Conservation (phyloP, 2,888 invertebrate genomes). For the Hyposoter didymator region DNA sequence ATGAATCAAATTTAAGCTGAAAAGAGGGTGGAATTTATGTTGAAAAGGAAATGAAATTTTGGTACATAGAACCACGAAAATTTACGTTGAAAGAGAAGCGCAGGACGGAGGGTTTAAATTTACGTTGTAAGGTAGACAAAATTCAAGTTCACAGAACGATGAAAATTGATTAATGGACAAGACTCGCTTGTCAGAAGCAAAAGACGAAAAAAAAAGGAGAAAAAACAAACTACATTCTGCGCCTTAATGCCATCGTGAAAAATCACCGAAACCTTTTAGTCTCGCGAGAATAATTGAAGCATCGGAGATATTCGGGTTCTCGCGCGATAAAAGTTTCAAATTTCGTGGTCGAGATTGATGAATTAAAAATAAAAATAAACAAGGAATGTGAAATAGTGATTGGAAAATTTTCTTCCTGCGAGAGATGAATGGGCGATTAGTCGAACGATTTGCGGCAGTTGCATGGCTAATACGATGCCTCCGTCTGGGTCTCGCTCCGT, state of each 20-base stretch:
- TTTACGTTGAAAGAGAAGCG: not conserved
- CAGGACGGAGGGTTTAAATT: not conserved
- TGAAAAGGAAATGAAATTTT: conserved; percentile 14
- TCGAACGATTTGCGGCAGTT: conserved; percentile 38
- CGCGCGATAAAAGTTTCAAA: not conserved
- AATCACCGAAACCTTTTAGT: conserved; percentile 15
- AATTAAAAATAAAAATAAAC: not conserved
- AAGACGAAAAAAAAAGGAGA: not conserved
- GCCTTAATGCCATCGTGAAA: not conserved
- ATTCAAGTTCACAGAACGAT: not conserved
- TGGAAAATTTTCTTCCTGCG: not conserved
- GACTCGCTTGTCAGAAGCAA: not conserved
- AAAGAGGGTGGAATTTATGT: conserved; percentile 13
- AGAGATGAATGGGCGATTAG: conserved; percentile 48
- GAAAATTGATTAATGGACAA: conserved; percentile 17
- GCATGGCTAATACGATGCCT: conserved; percentile 57
- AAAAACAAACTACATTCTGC: not conserved
- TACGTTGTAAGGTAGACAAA: not conserved
- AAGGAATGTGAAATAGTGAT: not conserved
- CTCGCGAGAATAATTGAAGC: not conserved
- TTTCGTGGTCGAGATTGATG: not conserved
- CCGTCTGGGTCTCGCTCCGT: not conserved
- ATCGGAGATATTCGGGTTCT: not conserved
- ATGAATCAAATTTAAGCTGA: conserved; percentile 20
- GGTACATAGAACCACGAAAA: conserved; percentile 3